Evolutionary conservation across 2,113 vertebrate species (phyloP).

Genomic region (Taxidea taxus): DNA sequence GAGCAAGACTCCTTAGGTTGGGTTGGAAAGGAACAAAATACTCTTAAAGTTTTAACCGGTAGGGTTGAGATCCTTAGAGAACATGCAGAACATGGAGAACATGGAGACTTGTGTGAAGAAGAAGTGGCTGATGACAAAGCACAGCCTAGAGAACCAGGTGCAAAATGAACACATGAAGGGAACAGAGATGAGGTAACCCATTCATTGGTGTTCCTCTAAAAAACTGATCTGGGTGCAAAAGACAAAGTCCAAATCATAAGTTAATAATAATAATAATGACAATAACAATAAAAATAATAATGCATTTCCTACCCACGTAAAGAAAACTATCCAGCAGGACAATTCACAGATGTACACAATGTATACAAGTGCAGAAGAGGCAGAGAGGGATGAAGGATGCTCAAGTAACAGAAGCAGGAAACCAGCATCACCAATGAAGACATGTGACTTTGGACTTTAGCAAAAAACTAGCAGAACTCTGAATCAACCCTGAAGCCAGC

Average conservation of each 20-base stretch:
- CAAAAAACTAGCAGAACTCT: not conserved
- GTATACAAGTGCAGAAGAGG: not conserved
- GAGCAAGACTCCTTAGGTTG: not conserved
- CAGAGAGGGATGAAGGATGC: not conserved
- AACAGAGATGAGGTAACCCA: not conserved
- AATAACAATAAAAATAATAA: not conserved
- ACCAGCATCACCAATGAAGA: not conserved
- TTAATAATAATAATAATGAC: not conserved
- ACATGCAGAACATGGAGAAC: conserved; percentile 31
- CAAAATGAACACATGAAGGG: not conserved
- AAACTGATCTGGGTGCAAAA: not conserved
- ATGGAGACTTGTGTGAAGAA: conserved; percentile 6
- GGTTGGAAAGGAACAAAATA: not conserved
- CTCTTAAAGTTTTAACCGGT: conserved; percentile 30
- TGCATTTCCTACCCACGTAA: not conserved
- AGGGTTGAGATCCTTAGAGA: conserved; percentile 25
- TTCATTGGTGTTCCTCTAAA: not conserved
- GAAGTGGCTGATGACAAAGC: conserved; percentile 37
- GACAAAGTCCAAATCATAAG: not conserved
- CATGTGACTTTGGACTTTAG: not conserved
- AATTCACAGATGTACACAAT: not conserved
- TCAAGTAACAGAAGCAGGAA: not conserved
- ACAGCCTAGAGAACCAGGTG: conserved; percentile 34
- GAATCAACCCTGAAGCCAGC: not conserved
- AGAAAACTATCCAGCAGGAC: not conserved